Conservation (phyloP, 2,113 vertebrate species). For the Dipodomys spectabilis region DNA sequence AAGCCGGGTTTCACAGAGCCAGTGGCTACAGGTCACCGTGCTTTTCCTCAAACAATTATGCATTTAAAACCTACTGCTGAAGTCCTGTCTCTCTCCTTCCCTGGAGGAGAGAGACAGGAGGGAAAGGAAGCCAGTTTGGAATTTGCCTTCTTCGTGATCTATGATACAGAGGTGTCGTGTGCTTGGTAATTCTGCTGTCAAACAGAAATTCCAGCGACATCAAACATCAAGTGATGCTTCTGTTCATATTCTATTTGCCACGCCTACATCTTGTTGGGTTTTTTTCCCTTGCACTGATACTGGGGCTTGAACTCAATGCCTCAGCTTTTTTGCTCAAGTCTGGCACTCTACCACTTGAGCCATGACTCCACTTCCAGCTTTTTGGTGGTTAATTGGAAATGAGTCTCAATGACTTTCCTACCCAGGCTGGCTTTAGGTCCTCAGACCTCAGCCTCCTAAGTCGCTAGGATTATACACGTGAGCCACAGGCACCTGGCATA, state of each 20-base stretch:
- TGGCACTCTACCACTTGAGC: background rate
- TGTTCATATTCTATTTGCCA: background rate
- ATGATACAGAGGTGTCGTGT: background rate
- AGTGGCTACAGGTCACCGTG: background rate
- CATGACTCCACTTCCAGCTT: too few species aligned
- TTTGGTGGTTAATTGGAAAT: too few species aligned
- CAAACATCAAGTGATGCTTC: background rate
- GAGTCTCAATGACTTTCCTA: too few species aligned
- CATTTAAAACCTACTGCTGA: background rate
- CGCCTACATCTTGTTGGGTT: background rate
- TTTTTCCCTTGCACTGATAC: background rate
- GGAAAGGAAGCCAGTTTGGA: background rate
- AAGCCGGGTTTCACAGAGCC: background rate
- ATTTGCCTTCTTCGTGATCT: background rate
- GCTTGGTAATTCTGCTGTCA: background rate
- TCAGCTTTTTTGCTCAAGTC: too few species aligned
- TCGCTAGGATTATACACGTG: too few species aligned
- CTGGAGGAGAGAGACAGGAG: background rate
- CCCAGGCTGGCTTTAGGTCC: too few species aligned
- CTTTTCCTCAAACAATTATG: background rate
- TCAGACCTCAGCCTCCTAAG: too few species aligned
- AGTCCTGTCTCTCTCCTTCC: background rate
- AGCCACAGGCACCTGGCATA: too few species aligned
- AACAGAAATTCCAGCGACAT: background rate
- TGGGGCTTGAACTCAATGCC: background rate